These are phyloP conservation scores for Lacerta viridis DNA, from an alignment of 2,797 vertebrate genomes.

Conservation along the genomic window DNA sequence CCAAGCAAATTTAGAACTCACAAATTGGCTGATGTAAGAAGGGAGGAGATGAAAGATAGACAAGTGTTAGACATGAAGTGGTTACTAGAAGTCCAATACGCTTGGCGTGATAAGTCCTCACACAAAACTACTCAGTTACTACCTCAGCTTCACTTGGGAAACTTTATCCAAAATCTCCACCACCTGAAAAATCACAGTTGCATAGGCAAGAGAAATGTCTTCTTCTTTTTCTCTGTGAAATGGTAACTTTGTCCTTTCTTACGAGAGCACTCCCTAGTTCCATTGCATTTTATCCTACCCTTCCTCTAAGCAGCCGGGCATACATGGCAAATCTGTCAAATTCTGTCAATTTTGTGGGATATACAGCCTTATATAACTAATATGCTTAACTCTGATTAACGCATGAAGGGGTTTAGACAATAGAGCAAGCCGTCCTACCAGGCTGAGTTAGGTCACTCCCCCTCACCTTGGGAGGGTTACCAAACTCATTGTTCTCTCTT, in stretches of 20 bases:
- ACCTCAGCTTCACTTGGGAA: neutral
- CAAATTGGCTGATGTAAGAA: neutral
- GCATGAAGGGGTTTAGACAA: too few relatives aligned
- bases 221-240: neutral
- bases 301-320: neutral
- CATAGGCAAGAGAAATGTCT: neutral
- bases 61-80: neutral
- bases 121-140: neutral
- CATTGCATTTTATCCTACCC: neutral
- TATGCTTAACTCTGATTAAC: too few relatives aligned
- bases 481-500: too few relatives aligned
- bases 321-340: neutral
- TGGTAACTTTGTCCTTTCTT: neutral
- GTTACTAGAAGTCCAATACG: too few relatives aligned
- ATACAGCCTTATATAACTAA: too few relatives aligned
- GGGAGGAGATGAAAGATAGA: neutral
- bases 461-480: too few relatives aligned
- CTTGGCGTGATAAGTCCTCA: neutral
- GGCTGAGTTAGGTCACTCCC: too few relatives aligned
- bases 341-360: neutral
- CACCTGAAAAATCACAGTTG: neutral
- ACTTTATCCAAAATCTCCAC: neutral
- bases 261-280: neutral
- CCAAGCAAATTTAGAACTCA: neutral
- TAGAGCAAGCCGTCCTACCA: too few relatives aligned